Evolutionary conservation across 2,888 invertebrate species (phyloP).

Genomic region (Cryptocheilus praepositus): DNA sequence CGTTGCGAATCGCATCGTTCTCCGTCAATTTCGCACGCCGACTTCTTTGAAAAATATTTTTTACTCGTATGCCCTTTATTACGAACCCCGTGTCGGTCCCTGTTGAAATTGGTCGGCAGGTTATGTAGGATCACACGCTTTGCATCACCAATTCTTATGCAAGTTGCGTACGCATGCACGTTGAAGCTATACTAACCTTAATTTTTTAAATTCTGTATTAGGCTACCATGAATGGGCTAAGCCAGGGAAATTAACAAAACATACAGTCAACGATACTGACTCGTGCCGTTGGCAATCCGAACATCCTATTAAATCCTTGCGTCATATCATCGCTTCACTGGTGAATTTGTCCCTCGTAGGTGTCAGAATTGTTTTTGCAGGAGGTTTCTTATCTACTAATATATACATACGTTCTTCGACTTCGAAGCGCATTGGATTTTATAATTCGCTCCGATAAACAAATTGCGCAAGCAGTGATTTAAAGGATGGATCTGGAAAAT

Average conservation of each 20-base stretch:
- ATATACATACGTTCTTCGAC: too few species aligned
- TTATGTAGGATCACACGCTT: slow-evolving; percentile 8
- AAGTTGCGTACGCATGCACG: not conserved
- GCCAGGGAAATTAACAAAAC: not conserved
- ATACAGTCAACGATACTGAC: not conserved
- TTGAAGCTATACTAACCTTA: not conserved
- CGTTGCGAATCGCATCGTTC: slow-evolving; percentile 57
- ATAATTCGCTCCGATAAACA: not conserved
- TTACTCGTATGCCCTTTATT: slow-evolving; percentile 21
- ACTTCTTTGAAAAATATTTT: slow-evolving; percentile 3
- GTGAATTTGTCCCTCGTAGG: not conserved
- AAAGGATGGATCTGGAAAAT: slow-evolving; percentile 12
- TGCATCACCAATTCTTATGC: not conserved
- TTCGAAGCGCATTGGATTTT: not conserved
- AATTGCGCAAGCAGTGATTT: not conserved
- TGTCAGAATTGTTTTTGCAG: not conserved
- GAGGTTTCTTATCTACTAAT: too few species aligned
- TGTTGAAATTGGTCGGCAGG: slow-evolving; percentile 2
- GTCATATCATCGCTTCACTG: not conserved
- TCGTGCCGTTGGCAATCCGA: too few species aligned
- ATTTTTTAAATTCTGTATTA: not conserved
- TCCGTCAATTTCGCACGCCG: slow-evolving; percentile 5
- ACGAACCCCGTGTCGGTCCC: not conserved
- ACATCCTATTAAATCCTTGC: too few species aligned
- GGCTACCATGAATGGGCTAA: too few species aligned